Base-by-base conservation (phyloP, 2,113 vertebrate genomes). In the Carlito syrichta region DNA sequence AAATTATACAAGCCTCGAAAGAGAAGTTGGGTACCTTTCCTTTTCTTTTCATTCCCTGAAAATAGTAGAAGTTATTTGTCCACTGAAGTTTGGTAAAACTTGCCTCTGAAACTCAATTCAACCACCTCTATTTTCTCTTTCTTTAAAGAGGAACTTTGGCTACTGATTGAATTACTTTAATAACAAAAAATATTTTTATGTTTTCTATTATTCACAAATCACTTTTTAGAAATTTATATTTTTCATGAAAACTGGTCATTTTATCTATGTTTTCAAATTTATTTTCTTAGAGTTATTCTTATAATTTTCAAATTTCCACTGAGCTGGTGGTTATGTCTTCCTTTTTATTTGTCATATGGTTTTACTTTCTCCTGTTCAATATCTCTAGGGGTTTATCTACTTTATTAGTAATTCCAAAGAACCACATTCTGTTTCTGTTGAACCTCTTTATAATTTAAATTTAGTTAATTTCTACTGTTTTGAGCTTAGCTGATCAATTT, bases 221-320 rank as follows among this genome's bases (percentile, higher is more conserved):
- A 77, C 40, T 71, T 95, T 81, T 73, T 73, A 92, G 38, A 86
- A 86, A 95, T 94, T 83, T n/a, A 5, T 38, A 32, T 86, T 89
- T 63, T 92, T 91, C 10, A 45, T 92, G n/a, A 85, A 92, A 94
- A 82, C 14, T 56, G 35, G 38, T 77, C 54, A 83, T 45, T 94
- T 60, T 48, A 66, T 56, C 27, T 77, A 91, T 63, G 25, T 90
- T 78, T 83, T 90, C 56, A 71, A 35, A 71, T 43, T 89, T 74
- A 56, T 71, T 92, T 95, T 86, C 35, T 69, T 86, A 81, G n/a
- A 62, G 1, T 81, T 85, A 81, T 60, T 73, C n/a, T 81, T 90
- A 74, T 38, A 43, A 82, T 89, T 81, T 58, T 71, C 38, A 92
- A 81, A 94, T 77, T 40, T 77, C 45, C 45, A 76, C 63, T 68